These are phyloP conservation scores for Muscicapa comitata DNA, from an alignment of 2,797 vertebrate genomes.

Conservation along the genomic window DNA sequence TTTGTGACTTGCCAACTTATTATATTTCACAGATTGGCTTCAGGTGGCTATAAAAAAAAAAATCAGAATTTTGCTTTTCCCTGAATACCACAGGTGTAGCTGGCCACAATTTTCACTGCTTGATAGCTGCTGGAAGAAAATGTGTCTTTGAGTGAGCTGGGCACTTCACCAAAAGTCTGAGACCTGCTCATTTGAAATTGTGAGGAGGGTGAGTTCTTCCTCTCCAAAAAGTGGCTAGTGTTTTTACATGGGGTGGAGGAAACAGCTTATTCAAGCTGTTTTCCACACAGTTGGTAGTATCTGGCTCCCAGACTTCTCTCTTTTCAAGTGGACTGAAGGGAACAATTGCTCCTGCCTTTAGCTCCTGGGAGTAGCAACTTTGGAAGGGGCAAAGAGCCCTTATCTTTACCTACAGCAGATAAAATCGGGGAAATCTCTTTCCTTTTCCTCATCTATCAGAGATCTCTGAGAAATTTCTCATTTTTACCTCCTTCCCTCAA, in stretches of 20 bases:
- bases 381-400: not conserved
- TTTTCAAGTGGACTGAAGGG: not conserved
- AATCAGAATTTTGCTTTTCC: not conserved
- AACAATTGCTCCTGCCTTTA: not conserved
- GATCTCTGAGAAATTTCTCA: not conserved
- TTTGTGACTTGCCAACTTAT: not conserved
- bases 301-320: not conserved
- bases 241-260: not conserved
- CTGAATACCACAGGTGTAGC: not conserved
- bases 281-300: not conserved
- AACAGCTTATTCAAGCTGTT: not conserved
- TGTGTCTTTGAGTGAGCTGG: not conserved
- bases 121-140: not conserved
- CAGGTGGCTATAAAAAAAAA: not conserved
- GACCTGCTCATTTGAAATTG: not conserved
- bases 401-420: not conserved
- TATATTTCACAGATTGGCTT: not conserved
- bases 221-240: not conserved
- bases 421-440: not conserved
- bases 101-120: not conserved
- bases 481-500: not conserved
- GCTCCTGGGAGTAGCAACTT: not conserved
- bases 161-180: not conserved
- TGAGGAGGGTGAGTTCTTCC: not conserved
- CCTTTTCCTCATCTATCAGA: not conserved